phyloP scores from a whole-genome alignment of 2,888 invertebrate genomes.

The Adineta ricciae region DNA sequence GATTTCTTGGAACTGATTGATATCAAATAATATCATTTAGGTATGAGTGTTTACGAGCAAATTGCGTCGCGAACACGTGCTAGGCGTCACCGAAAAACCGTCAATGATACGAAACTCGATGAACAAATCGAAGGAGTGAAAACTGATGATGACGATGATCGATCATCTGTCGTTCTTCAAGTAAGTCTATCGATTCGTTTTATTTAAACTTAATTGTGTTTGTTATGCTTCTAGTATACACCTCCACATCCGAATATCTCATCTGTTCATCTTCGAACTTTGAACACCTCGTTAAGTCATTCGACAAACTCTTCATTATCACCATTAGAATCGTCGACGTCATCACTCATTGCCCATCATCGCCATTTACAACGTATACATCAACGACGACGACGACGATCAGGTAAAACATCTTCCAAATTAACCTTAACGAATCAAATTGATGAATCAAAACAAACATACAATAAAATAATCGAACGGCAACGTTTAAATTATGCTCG shows the following conservation, averaged over 20 bases:
- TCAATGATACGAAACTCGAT: background rate
- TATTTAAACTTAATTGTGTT: too few relatives aligned
- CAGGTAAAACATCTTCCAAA: background rate
- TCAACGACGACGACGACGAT: conserved; percentile 5
- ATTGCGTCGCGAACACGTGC: background rate
- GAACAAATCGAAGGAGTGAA: background rate
- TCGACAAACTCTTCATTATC: background rate
- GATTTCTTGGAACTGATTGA: background rate
- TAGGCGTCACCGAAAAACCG: background rate
- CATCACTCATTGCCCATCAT: background rate
- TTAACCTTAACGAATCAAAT: background rate
- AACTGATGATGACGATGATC: background rate
- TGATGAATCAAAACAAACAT: background rate
- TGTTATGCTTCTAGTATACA: background rate
- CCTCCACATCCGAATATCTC: background rate
- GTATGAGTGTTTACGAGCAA: background rate
- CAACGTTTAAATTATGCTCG: conserved; percentile 5
- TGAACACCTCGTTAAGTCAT: background rate
- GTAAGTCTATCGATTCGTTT: background rate
- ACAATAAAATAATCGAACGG: background rate
- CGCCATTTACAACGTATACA: background rate
- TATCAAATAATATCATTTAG: background rate
- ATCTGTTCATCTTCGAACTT: background rate
- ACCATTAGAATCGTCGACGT: background rate
- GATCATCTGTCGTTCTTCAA: background rate